Evolutionary conservation across 2,113 vertebrate species (phyloP), one percentile per base, ranked within the genome.

Genomic region (Cacatua alba): DNA sequence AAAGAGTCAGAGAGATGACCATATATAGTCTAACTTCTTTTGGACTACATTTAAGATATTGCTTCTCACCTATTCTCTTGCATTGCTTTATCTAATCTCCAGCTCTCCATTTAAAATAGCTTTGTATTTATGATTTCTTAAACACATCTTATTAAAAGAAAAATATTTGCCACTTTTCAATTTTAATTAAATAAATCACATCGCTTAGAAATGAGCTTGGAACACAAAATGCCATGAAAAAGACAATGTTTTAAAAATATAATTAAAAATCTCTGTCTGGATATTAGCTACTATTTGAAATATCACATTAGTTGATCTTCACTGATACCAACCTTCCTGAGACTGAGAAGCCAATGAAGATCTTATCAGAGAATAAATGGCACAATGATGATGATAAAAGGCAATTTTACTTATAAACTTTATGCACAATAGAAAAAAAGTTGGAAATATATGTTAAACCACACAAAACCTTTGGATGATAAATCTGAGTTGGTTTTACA

Each of bases 271-370:
- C 18, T 57, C 44, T 57, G 24, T 26, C 48, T 87, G 57, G 41
- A 28, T 86, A 65, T 64, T 48, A 48, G 8, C 13, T 55, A 20
- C 18, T 16, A 31, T 70, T 69, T 84, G 43, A 71, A 72, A 90
- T 86, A 71, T n/a, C 9, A 60, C 14, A 52, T 59, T 59, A 28
- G 2, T 49, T 76, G 11, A 12, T 69, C 5, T 63, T 24, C 13
- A 24, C 11, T 13, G 9, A 3, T 11, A 18, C 21, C 7, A 4
- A 1, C 5, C 1, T 1, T 17, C 31, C 11, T 24, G 11, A 43
- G 33, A n/a, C 20, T n/a, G 55, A 59, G 55, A 59, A 59, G 60
- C 25, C 18, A 75, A 75, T 21, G 17, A 19, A 43, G 60, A 49
- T 11, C 23, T 79, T 68, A 20, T 7, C 6, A 70, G 64, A 62